Evolutionary conservation across 2,113 vertebrate genomes (phyloP), one percentile per base, ranked within the genome.

Genomic region (Hyaena hyaena): DNA sequence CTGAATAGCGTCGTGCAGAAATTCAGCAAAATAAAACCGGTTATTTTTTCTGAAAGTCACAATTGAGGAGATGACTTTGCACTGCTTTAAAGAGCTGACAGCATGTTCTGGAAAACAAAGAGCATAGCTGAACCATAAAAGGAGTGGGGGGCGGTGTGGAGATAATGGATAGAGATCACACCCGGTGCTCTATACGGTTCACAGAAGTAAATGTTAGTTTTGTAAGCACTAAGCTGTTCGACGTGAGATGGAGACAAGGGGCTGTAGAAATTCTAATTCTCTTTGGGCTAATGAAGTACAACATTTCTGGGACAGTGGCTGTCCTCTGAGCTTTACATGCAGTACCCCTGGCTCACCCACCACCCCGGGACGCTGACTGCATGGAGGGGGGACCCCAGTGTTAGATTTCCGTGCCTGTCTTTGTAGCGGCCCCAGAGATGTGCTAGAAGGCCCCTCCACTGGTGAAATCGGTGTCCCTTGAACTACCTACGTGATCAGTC

Each of bases 91-190:
- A 43, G 9, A 65, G 61, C 26, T 79, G 33, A 31, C 10, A 9
- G 14, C 19, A 14, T 4, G 15, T 31, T 23, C 0, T 53, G 53
- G 81, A 55, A 90, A 91, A 48, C 23, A 81, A 50, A 88, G 4
- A 17, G 5, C 2, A 0, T 9, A 19, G 26, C 10, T 9, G 16
- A 90, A 15, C 66, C 55, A 2, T 23, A 0, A n/a, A 79, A 50
- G 5, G 15, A 65, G 4, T 0, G 2, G 68, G 21, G 33, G 2
- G 2, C 21, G 21, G 58, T 5, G 19, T 14, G 31, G 24, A 33
- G 33, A 33, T 10, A 6, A 39, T 1, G 24, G 65, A 15, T 6
- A 2, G 0, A 2, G 48, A 15, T 31, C 17, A 76, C 0, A 6
- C 28, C 17, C 9, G 31, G 26, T 77, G 45, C 8, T 81, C 71